Conservation (phyloP, 2,797 vertebrate genomes). For the Monodelphis domestica region DNA sequence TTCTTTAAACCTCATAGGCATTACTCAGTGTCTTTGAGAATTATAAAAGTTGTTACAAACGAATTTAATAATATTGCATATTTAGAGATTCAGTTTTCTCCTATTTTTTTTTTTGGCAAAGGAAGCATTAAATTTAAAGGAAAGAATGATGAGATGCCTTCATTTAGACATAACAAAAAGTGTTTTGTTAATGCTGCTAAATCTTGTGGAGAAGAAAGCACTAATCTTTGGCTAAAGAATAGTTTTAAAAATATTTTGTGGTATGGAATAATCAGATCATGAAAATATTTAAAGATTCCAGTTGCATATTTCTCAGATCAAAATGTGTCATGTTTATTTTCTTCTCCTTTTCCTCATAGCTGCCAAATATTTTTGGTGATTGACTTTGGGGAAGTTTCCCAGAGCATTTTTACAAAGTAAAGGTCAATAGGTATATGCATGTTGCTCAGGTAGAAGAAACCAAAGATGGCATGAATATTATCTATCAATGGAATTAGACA, state of each 20-base stretch:
- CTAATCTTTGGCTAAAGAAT: constrained; percentile 36
- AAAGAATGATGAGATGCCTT: constrained; percentile 7
- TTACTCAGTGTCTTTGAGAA: not conserved
- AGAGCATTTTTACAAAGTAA: constrained; percentile 44
- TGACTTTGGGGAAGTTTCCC: constrained; percentile 46
- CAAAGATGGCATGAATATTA: constrained; percentile 8
- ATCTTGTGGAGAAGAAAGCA: constrained; percentile 49
- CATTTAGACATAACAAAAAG: constrained; percentile 29
- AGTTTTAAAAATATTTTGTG: constrained; percentile 50
- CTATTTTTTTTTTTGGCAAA: constrained; percentile 34
- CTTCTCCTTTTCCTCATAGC: constrained; percentile 16
- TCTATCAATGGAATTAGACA: constrained; percentile 11
- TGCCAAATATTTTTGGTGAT: constrained; percentile 40
- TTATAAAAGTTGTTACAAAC: not conserved
- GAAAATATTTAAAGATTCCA: constrained; percentile 61
- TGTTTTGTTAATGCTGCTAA: constrained; percentile 51
- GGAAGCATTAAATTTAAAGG: constrained; percentile 19
- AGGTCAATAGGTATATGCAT: not conserved
- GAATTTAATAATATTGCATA: not conserved
- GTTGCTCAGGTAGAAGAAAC: not conserved
- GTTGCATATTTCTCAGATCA: constrained; percentile 22
- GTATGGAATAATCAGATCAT: constrained; percentile 55
- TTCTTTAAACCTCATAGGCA: constrained; percentile 1
- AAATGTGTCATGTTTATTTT: constrained; percentile 36
- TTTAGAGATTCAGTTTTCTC: not conserved